Evolutionary conservation across 2,888 invertebrate species (phyloP).

Genomic region (Ommatoiulus sabulosus): DNA sequence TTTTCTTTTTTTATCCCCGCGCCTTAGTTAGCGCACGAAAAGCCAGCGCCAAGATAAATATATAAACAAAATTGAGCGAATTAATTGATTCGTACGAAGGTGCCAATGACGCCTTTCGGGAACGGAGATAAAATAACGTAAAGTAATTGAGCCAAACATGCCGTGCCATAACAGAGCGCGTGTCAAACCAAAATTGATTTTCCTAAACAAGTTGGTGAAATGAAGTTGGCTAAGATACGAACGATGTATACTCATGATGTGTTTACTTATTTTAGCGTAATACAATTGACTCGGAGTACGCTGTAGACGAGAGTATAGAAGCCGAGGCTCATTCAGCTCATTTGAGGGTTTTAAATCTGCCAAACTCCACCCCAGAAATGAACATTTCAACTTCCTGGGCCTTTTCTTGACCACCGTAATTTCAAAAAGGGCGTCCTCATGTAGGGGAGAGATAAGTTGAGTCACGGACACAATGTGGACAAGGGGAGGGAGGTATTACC

Average conservation of each 20-base stretch:
- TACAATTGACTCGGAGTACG: no score
- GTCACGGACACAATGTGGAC: no score
- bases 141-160: constrained; percentile 27
- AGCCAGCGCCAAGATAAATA: constrained; percentile 20
- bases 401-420: no score
- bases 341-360: no score
- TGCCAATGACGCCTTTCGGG: constrained; percentile 3
- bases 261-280: no score
- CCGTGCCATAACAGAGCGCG: background rate
- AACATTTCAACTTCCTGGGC: no score
- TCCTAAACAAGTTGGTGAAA: background rate
- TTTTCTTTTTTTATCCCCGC: background rate
- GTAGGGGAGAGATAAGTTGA: no score
- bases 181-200: constrained; percentile 9
- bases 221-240: background rate
- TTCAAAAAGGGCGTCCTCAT: no score
- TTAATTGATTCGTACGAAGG: constrained; percentile 10
- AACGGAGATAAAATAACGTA: background rate
- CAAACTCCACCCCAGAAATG: no score
- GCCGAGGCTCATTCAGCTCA: no score
- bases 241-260: background rate
- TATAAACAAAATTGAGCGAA: constrained; percentile 28
- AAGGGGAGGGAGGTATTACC: no score
- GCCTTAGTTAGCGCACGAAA: background rate
- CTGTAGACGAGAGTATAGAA: no score